Evolutionary conservation across 2,797 vertebrate genomes (phyloP), one percentile per base, ranked within the genome.

Genomic region (Poecilia picta): DNA sequence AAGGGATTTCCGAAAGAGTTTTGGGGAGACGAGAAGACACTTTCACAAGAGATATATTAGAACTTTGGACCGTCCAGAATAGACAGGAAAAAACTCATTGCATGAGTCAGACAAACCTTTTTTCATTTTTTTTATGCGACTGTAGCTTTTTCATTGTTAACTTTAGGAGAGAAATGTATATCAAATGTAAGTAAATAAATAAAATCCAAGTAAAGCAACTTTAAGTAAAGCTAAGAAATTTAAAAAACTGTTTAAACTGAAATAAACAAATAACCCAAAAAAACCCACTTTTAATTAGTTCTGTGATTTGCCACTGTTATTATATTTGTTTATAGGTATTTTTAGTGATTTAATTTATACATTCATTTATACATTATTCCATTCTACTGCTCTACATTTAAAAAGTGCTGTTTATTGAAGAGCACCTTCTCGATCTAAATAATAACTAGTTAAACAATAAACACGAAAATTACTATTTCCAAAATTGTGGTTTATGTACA

Each of bases 1-100:
- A 10, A 51, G 74, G 45, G 39, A 36, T 47, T 82, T 75, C 25
- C 0, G 72, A 47, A 81, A 75, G 28, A 20, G 55, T 39, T 75
- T 81, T 31, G 2, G 53, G 20, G 72, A 16, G 8, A 31, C 13
- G 6, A 55, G 2, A 25, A 25, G 13, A 57, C 36, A 28, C 15
- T 75, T 75, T 59, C 11, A 53, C 2, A 12, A 11, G 6, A 18
- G n/a, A 12, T 55, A 23, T 13, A 46, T 68, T 86, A 70, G 45
- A 25, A 78, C 71, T 68, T 49, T 33, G 49, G 74, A 82, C 45
- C 36, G 47, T 83, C 73, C 28, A 0, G 13, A 49, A 47, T 4
- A 39, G 18, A n/a, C 15, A 47, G 18, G 43, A 13, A 39, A 39
- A 80, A 62, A 57, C n/a, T 0, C 20, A 76, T 41, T 10, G 16